phyloP scores from a whole-genome alignment of 2,888 invertebrate genomes.

The Pristionchus maxplancki region DNA sequence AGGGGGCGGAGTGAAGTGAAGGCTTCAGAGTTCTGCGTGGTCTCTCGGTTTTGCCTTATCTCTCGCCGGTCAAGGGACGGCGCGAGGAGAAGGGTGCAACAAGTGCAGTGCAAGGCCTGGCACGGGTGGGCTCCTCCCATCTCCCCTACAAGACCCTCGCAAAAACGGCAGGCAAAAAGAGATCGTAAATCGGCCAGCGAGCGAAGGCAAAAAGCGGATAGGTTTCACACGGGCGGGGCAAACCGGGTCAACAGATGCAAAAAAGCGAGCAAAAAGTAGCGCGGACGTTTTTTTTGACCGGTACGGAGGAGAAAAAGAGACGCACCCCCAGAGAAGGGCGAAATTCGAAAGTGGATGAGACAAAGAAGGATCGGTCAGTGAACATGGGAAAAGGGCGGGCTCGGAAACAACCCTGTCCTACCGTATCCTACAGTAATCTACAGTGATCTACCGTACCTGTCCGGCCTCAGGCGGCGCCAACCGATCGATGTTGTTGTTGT shows the following conservation, averaged over 20 bases:
- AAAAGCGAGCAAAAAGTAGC: conserved; percentile 18
- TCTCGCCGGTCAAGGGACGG: background rate
- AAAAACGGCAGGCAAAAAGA: background rate
- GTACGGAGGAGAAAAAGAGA: conserved; percentile 20
- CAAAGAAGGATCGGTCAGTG: conserved; percentile 3
- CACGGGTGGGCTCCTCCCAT: background rate
- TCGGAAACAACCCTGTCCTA: background rate
- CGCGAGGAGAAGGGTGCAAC: background rate
- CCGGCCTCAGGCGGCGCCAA: background rate
- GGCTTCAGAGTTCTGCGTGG: background rate
- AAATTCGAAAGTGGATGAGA: conserved; percentile 16
- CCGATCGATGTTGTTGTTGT: conserved; percentile 22
- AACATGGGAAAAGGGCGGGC: conserved; percentile 30
- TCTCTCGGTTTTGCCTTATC: background rate
- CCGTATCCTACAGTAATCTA: background rate
- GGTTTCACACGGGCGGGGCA: background rate
- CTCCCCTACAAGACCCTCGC: background rate
- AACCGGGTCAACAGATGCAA: conserved; percentile 37
- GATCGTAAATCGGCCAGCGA: background rate
- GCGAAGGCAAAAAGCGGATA: background rate
- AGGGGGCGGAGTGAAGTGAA: background rate
- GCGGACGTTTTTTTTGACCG: conserved; percentile 20
- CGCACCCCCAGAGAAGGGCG: background rate
- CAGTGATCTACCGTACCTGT: background rate
- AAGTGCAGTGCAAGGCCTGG: background rate